These are phyloP conservation scores for Schizotus pectinicornis DNA, from an alignment of 2,888 invertebrate species.

Conservation along the genomic window DNA sequence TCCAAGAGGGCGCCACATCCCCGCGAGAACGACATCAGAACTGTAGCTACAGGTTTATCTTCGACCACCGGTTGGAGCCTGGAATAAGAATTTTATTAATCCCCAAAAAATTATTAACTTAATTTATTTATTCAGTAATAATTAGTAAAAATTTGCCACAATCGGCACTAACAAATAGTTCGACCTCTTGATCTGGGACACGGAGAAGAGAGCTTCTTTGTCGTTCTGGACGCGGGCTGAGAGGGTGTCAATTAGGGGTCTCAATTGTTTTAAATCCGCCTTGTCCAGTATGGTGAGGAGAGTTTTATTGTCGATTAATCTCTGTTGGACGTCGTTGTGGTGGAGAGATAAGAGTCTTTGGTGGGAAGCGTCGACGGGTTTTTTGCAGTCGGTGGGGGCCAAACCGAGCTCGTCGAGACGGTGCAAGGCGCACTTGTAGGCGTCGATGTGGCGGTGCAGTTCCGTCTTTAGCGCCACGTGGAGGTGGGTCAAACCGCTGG, in stretches of 20 bases:
- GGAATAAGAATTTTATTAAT: conserved; percentile 25
- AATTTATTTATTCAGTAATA: not conserved
- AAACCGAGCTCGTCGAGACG: conserved; percentile 78
- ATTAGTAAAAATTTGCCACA: not conserved
- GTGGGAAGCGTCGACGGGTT: conserved; percentile 84
- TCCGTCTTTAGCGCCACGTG: conserved; percentile 85
- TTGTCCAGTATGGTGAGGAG: conserved; percentile 84
- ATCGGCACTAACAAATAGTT: not conserved
- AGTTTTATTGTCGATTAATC: conserved; percentile 91
- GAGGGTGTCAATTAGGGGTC: conserved; percentile 70
- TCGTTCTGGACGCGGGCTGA: conserved; percentile 86
- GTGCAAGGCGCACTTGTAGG: conserved; percentile 85
- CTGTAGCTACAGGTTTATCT: conserved; percentile 71
- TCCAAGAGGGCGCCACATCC: conserved; percentile 78
- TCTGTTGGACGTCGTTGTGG: conserved; percentile 85
- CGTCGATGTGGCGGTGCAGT: conserved; percentile 81
- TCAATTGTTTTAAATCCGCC: conserved; percentile 78
- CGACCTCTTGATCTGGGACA: conserved; percentile 68
- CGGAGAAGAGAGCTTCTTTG: conserved; percentile 82
- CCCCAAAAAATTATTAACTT: not conserved
- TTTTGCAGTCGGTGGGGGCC: conserved; percentile 61
- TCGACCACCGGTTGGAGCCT: conserved; percentile 54
- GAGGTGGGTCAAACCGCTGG: conserved; percentile 72
- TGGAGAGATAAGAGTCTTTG: conserved; percentile 85
- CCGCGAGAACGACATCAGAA: conserved; percentile 75